These are phyloP conservation scores for Stichopus chloronotus DNA, from an alignment of 35 echinoderm and acorn worm species.

Conservation along the genomic window DNA sequence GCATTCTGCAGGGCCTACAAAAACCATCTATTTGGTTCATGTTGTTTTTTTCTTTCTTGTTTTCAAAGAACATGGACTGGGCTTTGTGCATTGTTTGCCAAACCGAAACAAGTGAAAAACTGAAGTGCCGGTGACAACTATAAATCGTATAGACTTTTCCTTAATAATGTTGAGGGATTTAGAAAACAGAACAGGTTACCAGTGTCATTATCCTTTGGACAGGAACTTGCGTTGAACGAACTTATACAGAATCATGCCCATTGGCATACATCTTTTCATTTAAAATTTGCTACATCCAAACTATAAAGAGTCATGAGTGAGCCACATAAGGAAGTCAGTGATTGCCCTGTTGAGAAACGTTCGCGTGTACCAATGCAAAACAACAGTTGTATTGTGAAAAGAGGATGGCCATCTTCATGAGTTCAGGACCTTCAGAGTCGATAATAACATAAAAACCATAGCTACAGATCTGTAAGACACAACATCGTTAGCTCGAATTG, in stretches of 20 bases:
- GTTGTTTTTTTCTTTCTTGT: slow-evolving; percentile 12
- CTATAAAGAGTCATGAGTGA: not conserved
- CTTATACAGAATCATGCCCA: slow-evolving; percentile 3
- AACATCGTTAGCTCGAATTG: not conserved
- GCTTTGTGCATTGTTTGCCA: not conserved
- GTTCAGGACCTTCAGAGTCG: not conserved
- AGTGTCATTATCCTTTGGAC: not conserved
- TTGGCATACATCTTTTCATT: slow-evolving; percentile 14
- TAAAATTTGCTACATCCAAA: slow-evolving; percentile 4
- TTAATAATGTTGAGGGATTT: not conserved
- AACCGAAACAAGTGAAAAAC: not conserved
- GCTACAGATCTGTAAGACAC: not conserved
- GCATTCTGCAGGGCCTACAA: not conserved
- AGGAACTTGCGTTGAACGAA: not conserved
- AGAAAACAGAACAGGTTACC: slow-evolving; percentile 15
- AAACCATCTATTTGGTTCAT: not conserved
- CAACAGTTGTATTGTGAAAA: not conserved
- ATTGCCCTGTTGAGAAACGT: not conserved
- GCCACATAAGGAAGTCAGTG: not conserved
- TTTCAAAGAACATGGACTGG: not conserved
- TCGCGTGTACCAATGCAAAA: slow-evolving; percentile 4
- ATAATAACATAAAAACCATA: slow-evolving; percentile 2
- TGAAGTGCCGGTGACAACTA: not conserved
- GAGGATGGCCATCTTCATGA: slow-evolving; percentile 18
- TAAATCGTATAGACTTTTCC: slow-evolving; percentile 7